phyloP scores from a whole-genome alignment of 2,888 invertebrate species.

The Volucella inflata region DNA sequence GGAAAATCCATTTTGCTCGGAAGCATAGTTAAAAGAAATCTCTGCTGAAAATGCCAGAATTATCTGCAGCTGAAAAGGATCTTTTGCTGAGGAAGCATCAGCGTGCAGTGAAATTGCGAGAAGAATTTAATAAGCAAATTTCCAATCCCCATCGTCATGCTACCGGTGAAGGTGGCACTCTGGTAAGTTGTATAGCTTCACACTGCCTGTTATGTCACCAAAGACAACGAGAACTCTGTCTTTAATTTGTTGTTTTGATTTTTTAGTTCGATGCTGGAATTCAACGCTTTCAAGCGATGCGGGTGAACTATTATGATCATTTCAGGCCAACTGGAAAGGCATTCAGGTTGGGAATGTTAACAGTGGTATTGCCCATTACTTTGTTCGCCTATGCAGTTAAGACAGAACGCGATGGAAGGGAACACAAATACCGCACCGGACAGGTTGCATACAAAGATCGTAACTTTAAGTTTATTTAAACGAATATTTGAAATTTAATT shows the following conservation, averaged over 20 bases:
- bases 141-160: slow-evolving; percentile 90
- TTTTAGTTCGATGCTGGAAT: slow-evolving; percentile 92
- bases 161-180: slow-evolving; percentile 87
- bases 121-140: slow-evolving; percentile 89
- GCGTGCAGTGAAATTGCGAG: slow-evolving; percentile 83
- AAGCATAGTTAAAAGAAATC: neutral
- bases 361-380: slow-evolving; percentile 86
- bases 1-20: slow-evolving; percentile 26
- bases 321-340: slow-evolving; percentile 88
- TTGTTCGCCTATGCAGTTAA: slow-evolving; percentile 85
- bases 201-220: slow-evolving; percentile 82
- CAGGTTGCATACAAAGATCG: slow-evolving; percentile 91
- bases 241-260: slow-evolving; percentile 80
- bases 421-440: slow-evolving; percentile 87
- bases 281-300: slow-evolving; percentile 90
- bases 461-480: slow-evolving; percentile 87
- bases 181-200: slow-evolving; percentile 86
- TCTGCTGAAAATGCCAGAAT: slow-evolving; percentile 52
- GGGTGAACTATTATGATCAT: slow-evolving; percentile 86
- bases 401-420: slow-evolving; percentile 85
- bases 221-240: slow-evolving; percentile 7
- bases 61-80: slow-evolving; percentile 79
- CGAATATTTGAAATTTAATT: slow-evolving; percentile 20
- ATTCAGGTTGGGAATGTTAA: slow-evolving; percentile 84
- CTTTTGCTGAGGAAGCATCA: slow-evolving; percentile 81